Percentiles rank a stretch among this genome's conserved stretches.
These are phyloP conservation scores for Catocala fraxini DNA, from an alignment of 2,888 invertebrate genomes.

Conservation along the genomic window DNA sequence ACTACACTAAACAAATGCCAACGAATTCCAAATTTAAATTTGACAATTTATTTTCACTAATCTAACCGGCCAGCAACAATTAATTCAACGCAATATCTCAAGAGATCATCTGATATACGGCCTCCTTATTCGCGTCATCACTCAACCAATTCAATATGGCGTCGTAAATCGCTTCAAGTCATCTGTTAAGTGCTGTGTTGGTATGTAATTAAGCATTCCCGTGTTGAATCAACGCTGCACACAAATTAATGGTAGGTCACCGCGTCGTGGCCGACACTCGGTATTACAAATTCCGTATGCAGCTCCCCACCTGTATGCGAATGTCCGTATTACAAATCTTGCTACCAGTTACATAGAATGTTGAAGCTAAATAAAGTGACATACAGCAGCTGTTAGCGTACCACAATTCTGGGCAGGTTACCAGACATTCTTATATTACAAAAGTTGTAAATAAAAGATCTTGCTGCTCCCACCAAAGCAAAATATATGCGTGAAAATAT, in stretches of 20 bases:
- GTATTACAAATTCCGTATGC: slow-evolving; percentile 52
- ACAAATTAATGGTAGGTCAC: slow-evolving; percentile 56
- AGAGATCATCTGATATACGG: slow-evolving; percentile 37
- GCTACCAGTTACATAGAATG: neutral
- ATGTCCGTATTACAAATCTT: slow-evolving; percentile 42
- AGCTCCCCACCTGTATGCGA: slow-evolving; percentile 31
- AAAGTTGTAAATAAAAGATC: too few relatives aligned
- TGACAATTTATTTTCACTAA: slow-evolving; percentile 24
- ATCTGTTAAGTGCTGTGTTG: slow-evolving; percentile 51
- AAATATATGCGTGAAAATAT: too few relatives aligned
- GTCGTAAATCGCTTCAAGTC: slow-evolving; percentile 56
- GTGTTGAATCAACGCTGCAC: slow-evolving; percentile 56
- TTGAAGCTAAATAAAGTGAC: too few relatives aligned
- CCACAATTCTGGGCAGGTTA: too few relatives aligned
- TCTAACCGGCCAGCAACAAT: slow-evolving; percentile 7
- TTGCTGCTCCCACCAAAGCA: too few relatives aligned
- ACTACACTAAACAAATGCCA: too few relatives aligned
- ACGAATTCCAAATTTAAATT: slow-evolving; percentile 7
- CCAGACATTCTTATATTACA: too few relatives aligned
- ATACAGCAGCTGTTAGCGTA: too few relatives aligned
- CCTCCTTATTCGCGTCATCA: slow-evolving; percentile 48
- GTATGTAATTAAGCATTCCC: slow-evolving; percentile 60
- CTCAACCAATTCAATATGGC: slow-evolving; percentile 52
- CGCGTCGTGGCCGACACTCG: slow-evolving; percentile 41
- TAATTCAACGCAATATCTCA: slow-evolving; percentile 41